Percentiles rank a stretch among this genome's conserved stretches.
Evolutionary conservation across 2,113 vertebrate species (phyloP).

Genomic region (Salminus brasiliensis): DNA sequence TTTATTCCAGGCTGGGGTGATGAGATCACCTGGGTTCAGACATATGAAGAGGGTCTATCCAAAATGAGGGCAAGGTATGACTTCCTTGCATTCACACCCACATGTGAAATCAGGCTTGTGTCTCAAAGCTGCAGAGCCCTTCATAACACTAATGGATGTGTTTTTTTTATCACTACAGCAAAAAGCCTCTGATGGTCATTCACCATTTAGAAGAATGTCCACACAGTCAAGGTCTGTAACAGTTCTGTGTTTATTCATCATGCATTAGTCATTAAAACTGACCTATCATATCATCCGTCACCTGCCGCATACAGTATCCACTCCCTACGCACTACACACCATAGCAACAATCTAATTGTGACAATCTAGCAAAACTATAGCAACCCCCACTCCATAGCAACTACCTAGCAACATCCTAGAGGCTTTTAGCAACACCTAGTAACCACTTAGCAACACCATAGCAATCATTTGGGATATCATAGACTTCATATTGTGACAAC

Average conservation of each 20-base stretch:
- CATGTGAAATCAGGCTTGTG: slow-evolving; percentile 36
- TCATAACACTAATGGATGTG: not conserved
- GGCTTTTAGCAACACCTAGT: too few relatives aligned
- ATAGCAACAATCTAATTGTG: too few relatives aligned
- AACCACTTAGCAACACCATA: too few relatives aligned
- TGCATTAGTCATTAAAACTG: not conserved
- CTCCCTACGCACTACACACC: too few relatives aligned
- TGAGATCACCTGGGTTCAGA: slow-evolving; percentile 81
- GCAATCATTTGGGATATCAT: too few relatives aligned
- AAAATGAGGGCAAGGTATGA: slow-evolving; percentile 77
- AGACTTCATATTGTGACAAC: too few relatives aligned
- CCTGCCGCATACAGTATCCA: too few relatives aligned
- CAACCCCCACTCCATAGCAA: too few relatives aligned
- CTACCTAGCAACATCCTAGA: too few relatives aligned
- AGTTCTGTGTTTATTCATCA: not conserved
- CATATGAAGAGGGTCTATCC: slow-evolving; percentile 82
- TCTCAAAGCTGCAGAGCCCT: slow-evolving; percentile 23
- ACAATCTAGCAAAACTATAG: too few relatives aligned
- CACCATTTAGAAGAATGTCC: slow-evolving; percentile 84
- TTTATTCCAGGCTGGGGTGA: slow-evolving; percentile 83
- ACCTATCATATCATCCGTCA: too few relatives aligned
- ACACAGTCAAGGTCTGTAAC: slow-evolving; percentile 81
- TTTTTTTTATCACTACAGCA: slow-evolving; percentile 68
- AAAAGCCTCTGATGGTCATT: slow-evolving; percentile 88
- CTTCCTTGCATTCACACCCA: not conserved